A percentile compares a stretch with the other conserved stretches of the same genome.
These are phyloP conservation scores for Nezara viridula DNA, from an alignment of 2,888 invertebrate species.

Conservation along the genomic window DNA sequence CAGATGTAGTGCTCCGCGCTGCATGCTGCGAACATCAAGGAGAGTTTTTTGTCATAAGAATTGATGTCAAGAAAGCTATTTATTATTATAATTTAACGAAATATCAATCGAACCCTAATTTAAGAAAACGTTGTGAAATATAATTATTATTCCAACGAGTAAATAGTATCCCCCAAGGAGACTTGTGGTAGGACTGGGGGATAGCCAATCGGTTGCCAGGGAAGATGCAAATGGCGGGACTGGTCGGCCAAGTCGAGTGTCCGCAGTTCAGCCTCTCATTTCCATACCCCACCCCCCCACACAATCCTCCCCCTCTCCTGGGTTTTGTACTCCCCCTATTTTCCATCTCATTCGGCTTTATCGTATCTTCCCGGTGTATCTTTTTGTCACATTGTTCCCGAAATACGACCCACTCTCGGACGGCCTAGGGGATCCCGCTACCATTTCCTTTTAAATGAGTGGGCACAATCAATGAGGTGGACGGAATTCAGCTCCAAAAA, in stretches of 20 bases:
- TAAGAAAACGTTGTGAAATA: not conserved
- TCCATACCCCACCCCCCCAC: not conserved
- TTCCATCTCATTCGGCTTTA: conserved; percentile 39
- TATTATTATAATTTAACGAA: too few relatives aligned
- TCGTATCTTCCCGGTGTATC: conserved; percentile 27
- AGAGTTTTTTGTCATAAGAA: too few relatives aligned
- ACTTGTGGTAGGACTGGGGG: not conserved
- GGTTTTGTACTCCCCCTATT: conserved; percentile 1
- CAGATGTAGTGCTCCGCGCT: too few relatives aligned
- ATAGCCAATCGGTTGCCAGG: conserved; percentile 1
- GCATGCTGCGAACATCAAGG: too few relatives aligned
- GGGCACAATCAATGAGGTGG: conserved; percentile 1
- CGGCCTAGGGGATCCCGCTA: not conserved
- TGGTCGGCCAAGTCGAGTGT: conserved; percentile 38
- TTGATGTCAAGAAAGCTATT: too few relatives aligned
- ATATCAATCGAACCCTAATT: too few relatives aligned
- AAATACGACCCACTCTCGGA: conserved; percentile 14
- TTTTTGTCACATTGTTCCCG: conserved; percentile 29
- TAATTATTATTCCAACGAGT: not conserved
- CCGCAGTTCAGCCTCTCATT: conserved; percentile 28
- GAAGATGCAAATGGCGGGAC: not conserved
- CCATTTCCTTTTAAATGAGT: conserved; percentile 18
- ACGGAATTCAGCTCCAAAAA: not conserved
- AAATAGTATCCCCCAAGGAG: not conserved
- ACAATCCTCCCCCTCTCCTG: not conserved